These are phyloP conservation scores for Sphaeridia pumilis DNA, from an alignment of 2,888 invertebrate genomes.

Conservation along the genomic window DNA sequence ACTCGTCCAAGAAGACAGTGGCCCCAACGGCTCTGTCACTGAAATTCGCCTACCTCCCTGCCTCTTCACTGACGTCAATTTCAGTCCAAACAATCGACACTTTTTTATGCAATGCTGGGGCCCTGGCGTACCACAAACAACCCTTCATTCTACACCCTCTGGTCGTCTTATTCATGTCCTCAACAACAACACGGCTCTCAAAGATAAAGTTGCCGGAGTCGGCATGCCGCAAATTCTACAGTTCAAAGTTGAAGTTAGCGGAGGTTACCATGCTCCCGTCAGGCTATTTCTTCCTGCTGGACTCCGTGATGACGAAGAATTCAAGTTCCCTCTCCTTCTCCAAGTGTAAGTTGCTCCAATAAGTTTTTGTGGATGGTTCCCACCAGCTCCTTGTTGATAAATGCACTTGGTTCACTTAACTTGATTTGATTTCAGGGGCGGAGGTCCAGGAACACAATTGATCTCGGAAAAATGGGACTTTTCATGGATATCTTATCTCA, in stretches of 20 bases:
- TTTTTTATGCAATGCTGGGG: conserved; percentile 67
- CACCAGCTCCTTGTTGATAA: neutral
- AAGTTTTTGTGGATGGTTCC: neutral
- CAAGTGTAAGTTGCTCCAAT: conserved; percentile 57
- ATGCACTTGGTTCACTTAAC: neutral
- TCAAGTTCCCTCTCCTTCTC: conserved; percentile 66
- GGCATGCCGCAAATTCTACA: conserved; percentile 63
- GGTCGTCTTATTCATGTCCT: conserved; percentile 27
- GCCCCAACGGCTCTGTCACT: neutral
- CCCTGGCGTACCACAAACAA: conserved; percentile 42
- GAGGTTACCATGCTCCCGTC: conserved; percentile 60
- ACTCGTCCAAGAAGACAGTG: neutral
- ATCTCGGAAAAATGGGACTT: conserved; percentile 69
- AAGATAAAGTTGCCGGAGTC: conserved; percentile 51
- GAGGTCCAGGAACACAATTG: conserved; percentile 68
- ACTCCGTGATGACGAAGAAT: conserved; percentile 67
- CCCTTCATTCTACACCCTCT: conserved; percentile 35
- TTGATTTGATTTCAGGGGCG: conserved; percentile 47
- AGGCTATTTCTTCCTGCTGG: conserved; percentile 70
- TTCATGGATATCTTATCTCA: conserved; percentile 74
- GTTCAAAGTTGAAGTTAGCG: conserved; percentile 51
- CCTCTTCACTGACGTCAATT: conserved; percentile 33
- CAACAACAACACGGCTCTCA: conserved; percentile 55
- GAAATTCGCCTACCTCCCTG: conserved; percentile 24
- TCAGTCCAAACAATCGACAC: conserved; percentile 42